phyloP scores from a whole-genome alignment of 2,888 invertebrate species.

The Stomorhina lunata region DNA sequence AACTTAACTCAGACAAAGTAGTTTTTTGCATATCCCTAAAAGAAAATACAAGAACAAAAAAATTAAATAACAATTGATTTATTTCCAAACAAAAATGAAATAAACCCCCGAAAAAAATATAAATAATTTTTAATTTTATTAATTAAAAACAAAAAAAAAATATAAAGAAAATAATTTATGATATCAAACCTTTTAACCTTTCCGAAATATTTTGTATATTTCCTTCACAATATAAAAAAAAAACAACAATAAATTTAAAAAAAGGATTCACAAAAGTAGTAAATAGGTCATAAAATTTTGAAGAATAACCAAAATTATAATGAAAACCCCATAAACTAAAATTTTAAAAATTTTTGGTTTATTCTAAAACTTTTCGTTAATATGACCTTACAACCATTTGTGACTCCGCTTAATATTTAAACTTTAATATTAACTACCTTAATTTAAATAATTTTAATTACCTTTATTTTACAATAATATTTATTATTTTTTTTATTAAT shows the following conservation, averaged over 20 bases:
- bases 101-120: conserved; percentile 2
- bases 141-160: conserved; percentile 44
- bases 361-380: too few relatives aligned
- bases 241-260: conserved; percentile 4
- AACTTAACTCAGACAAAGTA: conserved; percentile 76
- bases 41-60: conserved; percentile 59
- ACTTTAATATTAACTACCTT: conserved; percentile 12
- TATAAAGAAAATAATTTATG: conserved; percentile 52
- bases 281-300: too few relatives aligned
- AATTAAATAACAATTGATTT: conserved; percentile 29
- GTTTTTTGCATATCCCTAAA: conserved; percentile 76
- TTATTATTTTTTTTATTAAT: conserved; percentile 58
- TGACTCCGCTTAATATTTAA: conserved; percentile 6
- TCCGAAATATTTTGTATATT: conserved; percentile 68
- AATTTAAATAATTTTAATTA: conserved; percentile 27
- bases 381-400: too few relatives aligned
- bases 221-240: background rate
- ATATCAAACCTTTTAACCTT: conserved; percentile 76
- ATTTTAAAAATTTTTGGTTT: too few relatives aligned
- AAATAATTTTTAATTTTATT: conserved; percentile 3
- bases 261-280: too few relatives aligned
- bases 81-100: background rate
- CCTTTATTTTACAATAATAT: conserved; percentile 28
- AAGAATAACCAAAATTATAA: conserved; percentile 44
- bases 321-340: too few relatives aligned